Base-by-base conservation (phyloP, 2,113 vertebrate species). In the Emydura subglobosa region DNA sequence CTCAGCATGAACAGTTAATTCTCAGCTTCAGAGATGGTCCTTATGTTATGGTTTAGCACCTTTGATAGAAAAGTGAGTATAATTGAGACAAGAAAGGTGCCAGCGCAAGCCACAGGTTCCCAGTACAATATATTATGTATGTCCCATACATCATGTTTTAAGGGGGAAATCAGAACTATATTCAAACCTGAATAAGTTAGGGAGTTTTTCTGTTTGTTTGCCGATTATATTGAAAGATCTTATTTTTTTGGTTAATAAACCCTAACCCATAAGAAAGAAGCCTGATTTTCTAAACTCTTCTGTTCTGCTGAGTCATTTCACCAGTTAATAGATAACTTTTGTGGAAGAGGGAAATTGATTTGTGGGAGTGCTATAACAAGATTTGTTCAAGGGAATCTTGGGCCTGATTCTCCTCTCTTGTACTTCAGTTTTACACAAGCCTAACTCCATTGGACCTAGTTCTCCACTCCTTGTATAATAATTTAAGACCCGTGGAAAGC, bases 61-160 rank as follows among this genome's bases (percentile, higher is more conserved):
- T 84, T 53, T 80, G 49, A 87, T 85, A 85, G 72, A 59, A 42
- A 65, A 65, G 13, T 74, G 68, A 74, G 4, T 42, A 39, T 24
- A 74, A 74, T 5, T 24, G 39, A 44, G 42, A 76, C 12, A 44
- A 42, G 22, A 53, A 92, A 93, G 31, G 78, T 3, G 10, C 10
- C n/a, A 0, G 0, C 1, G 0, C 68, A 87, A 83, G 54, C 2
- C 0, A 4, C 9, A 82, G 22, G 42, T 24, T 19, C 47, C 42
- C 9, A 59, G 57, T 3, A 39, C 14, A 78, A 27, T 4, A 14
- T 34, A n/a, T 68, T 68, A 68, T 17, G 0, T 53, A 31, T 11
- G 88, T 68, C 17, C 51, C 39, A 31, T 1, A 13, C 34, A 9
- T 22, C 86, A 91, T 91, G 51, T 14, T 49, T 42, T 34, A 42